Conservation (phyloP, 1,140 invertebrate genomes). For the Holotrichia oblita region DNA sequence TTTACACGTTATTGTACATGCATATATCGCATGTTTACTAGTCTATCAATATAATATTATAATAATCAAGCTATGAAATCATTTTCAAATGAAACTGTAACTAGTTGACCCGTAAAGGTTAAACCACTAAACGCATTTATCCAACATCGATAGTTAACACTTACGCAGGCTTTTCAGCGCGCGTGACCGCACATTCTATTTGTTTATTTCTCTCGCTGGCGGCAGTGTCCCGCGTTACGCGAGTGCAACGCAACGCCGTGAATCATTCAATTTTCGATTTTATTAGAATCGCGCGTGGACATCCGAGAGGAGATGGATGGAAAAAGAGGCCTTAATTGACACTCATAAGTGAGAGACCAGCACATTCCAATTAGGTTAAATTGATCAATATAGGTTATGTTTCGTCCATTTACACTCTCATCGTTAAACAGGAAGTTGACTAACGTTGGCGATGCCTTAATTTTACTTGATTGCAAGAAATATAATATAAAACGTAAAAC, state of each 20-base stretch:
- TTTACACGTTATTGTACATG: background rate
- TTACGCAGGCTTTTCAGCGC: background rate
- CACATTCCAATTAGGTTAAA: constrained; percentile 36
- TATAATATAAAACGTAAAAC: constrained; percentile 24
- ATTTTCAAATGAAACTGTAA: constrained; percentile 9
- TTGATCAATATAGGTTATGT: constrained; percentile 36
- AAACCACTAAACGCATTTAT: constrained; percentile 8
- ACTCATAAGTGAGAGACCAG: constrained; percentile 33
- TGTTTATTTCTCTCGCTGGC: background rate
- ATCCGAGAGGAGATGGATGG: constrained; percentile 23
- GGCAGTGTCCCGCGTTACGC: background rate
- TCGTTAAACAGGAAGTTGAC: constrained; percentile 32
- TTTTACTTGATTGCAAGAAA: constrained; percentile 37
- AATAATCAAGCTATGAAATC: background rate
- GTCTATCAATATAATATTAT: background rate
- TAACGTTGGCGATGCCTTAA: constrained; percentile 20
- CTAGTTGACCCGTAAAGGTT: background rate
- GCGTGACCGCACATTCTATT: background rate
- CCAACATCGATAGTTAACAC: constrained; percentile 1
- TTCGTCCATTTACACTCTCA: constrained; percentile 14
- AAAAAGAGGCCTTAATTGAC: constrained; percentile 23
- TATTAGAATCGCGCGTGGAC: constrained; percentile 25
- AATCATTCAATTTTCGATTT: constrained; percentile 31
- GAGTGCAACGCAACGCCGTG: background rate
- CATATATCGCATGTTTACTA: background rate